Evolutionary conservation across 2,113 vertebrate species (phyloP).

Genomic region (Cnemophilus loriae): DNA sequence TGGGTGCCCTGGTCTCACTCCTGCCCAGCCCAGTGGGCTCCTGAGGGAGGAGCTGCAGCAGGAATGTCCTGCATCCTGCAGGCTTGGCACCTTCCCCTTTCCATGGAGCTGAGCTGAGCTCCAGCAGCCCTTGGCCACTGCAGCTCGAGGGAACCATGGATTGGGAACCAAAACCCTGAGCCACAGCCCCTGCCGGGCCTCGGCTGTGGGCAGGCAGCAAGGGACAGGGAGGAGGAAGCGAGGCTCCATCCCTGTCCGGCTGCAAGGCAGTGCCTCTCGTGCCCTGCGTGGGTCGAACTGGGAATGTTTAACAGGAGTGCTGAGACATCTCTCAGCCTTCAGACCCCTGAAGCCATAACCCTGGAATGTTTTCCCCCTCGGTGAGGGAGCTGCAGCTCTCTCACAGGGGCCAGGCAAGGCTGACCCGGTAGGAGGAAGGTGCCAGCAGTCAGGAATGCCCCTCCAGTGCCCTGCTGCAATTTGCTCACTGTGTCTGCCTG

Average conservation of each 20-base stretch:
- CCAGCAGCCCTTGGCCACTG: not conserved
- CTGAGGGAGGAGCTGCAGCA: not conserved
- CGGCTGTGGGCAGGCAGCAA: not conserved
- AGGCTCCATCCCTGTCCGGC: not conserved
- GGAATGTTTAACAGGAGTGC: too few species aligned
- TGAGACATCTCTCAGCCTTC: not conserved
- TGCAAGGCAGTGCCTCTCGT: accelerated
- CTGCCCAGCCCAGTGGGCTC: not conserved
- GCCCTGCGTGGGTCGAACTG: accelerated
- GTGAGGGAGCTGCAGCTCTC: not conserved
- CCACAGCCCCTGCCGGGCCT: not conserved
- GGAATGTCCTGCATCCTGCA: not conserved
- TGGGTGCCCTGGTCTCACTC: accelerated
- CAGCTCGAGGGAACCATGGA: not conserved
- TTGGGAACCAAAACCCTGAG: not conserved
- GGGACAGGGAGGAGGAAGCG: accelerated
- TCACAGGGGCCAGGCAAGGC: accelerated
- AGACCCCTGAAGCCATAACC: accelerated
- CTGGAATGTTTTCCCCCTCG: not conserved
- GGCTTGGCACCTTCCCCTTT: not conserved
- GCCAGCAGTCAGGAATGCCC: not conserved
- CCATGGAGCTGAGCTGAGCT: not conserved
- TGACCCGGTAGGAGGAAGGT: not conserved
- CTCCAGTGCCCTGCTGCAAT: not conserved
- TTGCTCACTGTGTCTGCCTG: not conserved